Conservation (phyloP, 2,888 invertebrate genomes). For the Crossocerus cetratus region DNA sequence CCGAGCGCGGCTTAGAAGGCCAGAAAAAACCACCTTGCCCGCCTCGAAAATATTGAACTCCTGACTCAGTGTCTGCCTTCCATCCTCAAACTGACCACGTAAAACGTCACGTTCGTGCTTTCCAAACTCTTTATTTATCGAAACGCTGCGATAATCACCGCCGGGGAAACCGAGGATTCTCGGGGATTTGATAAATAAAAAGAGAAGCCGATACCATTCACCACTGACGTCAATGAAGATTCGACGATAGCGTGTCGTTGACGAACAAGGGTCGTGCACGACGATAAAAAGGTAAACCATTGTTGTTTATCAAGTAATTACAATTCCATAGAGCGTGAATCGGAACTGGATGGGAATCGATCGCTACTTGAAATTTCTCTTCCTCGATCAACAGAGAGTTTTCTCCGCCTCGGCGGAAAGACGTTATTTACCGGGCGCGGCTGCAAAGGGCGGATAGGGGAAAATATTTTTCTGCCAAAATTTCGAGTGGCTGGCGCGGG, state of each 20-base stretch:
- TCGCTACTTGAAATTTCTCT: neutral
- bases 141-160: too few relatives aligned
- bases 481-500: conserved; percentile 28
- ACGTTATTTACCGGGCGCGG: conserved; percentile 57
- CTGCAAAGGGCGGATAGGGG: conserved; percentile 43
- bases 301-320: too few relatives aligned
- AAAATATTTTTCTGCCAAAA: conserved; percentile 64
- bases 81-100: too few relatives aligned
- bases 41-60: conserved; percentile 11
- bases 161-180: too few relatives aligned
- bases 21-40: conserved; percentile 19
- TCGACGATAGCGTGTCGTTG: too few relatives aligned
- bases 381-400: neutral
- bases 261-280: neutral
- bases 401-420: neutral
- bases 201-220: too few relatives aligned
- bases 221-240: too few relatives aligned
- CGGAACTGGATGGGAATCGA: neutral
- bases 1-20: neutral
- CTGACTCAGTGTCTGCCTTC: conserved; percentile 1
- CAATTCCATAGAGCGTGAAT: neutral
- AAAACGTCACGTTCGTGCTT: too few relatives aligned
- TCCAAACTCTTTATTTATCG: too few relatives aligned
- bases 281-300: neutral
- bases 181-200: too few relatives aligned